Conservation (phyloP, 2,888 invertebrate species). For the Marronus borbonicus region DNA sequence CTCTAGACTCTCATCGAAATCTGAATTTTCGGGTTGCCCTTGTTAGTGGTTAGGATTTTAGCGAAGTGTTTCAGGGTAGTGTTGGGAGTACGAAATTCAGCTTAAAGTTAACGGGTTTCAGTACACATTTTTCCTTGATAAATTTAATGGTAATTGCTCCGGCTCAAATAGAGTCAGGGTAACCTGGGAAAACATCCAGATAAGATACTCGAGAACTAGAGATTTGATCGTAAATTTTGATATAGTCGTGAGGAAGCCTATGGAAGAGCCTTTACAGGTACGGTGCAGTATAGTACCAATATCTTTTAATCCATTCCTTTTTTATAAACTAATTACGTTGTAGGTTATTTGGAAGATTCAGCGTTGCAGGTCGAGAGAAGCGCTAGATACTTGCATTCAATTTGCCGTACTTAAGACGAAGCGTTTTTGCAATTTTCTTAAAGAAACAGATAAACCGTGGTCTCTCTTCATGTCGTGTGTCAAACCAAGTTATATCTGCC, state of each 20-base stretch:
- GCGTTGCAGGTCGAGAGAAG: constrained; percentile 47
- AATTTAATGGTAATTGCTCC: constrained; percentile 1
- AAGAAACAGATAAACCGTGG: constrained; percentile 42
- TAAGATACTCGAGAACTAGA: constrained; percentile 4
- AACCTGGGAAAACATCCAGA: constrained; percentile 17
- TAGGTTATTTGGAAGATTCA: constrained; percentile 50
- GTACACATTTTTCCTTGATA: not conserved
- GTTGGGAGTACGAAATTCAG: too few species aligned
- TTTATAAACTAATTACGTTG: not conserved
- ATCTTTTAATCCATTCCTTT: too few species aligned
- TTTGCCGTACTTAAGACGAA: constrained; percentile 48
- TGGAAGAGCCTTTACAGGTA: constrained; percentile 45
- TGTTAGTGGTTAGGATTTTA: too few species aligned
- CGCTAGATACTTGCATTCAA: constrained; percentile 46
- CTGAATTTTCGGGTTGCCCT: too few species aligned
- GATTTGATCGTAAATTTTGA: constrained; percentile 47
- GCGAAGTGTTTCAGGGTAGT: too few species aligned
- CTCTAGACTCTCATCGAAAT: too few species aligned
- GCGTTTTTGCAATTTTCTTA: constrained; percentile 44
- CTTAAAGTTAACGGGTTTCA: not conserved
- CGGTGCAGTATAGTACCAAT: not conserved
- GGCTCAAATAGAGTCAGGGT: not conserved
- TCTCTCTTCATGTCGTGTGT: constrained; percentile 46
- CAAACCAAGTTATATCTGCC: constrained; percentile 46
- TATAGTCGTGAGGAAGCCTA: constrained; percentile 33